Evolutionary conservation across 2,797 vertebrate genomes (phyloP).

Genomic region (Thunnus albacares): DNA sequence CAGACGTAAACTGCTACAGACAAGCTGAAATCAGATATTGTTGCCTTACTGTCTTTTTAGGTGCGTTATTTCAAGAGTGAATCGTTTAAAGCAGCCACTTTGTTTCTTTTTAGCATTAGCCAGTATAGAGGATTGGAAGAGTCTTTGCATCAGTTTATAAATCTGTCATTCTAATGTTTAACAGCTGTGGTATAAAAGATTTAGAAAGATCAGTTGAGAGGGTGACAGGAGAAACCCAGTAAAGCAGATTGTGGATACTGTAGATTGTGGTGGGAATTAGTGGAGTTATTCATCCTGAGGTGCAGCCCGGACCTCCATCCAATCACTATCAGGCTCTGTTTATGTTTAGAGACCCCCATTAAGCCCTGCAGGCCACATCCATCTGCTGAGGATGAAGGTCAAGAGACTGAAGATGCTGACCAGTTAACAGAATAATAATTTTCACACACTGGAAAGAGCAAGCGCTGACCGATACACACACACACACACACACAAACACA

Average conservation of each 20-base stretch:
- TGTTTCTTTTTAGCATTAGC: neutral
- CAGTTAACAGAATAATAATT: slow-evolving; percentile 4
- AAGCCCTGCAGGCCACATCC: slow-evolving; percentile 58
- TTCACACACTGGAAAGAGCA: slow-evolving; percentile 1
- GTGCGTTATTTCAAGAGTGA: slow-evolving; percentile 4
- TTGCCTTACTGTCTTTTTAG: slow-evolving; percentile 1
- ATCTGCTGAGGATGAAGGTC: slow-evolving; percentile 73
- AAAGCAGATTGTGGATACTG: slow-evolving; percentile 47
- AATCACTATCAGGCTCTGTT: slow-evolving; percentile 54
- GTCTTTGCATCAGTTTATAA: neutral
- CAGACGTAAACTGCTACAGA: slow-evolving; percentile 15
- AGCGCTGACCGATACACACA: neutral
- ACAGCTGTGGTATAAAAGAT: slow-evolving; percentile 30
- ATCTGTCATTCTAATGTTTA: slow-evolving; percentile 21
- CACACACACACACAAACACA: slow-evolving; percentile 17
- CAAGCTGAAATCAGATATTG: neutral
- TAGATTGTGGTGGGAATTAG: slow-evolving; percentile 44
- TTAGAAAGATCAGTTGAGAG: slow-evolving; percentile 14
- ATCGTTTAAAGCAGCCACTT: neutral
- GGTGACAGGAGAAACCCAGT: slow-evolving; percentile 2
- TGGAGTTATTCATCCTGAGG: slow-evolving; percentile 44
- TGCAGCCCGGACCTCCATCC: slow-evolving; percentile 41
- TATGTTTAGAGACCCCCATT: slow-evolving; percentile 50
- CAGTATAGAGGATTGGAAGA: neutral
- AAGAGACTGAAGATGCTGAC: slow-evolving; percentile 35